A percentile compares a stretch with the other conserved stretches of the same genome.
phyloP scores from a whole-genome alignment of 30 jellyfish, hydroid and myxozoan species.

The Pelagia noctiluca region DNA sequence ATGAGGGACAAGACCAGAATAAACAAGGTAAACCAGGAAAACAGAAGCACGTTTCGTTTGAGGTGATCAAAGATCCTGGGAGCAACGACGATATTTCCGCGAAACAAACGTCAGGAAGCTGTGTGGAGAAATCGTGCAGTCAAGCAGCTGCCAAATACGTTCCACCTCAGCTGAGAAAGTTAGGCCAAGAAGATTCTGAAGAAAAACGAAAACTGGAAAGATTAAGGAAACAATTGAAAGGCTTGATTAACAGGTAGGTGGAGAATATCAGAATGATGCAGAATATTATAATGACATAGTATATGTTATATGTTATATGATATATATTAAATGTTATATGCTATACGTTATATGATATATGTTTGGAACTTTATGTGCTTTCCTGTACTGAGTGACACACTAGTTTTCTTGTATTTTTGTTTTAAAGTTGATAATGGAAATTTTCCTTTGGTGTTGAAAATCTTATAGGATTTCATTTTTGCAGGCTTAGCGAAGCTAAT shows the following conservation, averaged over 20 bases:
- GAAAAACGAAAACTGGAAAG: conserved; percentile 59
- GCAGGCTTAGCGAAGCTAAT: conserved; percentile 90
- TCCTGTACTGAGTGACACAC: no score
- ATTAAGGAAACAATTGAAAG: conserved; percentile 78
- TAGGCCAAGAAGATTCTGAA: conserved; percentile 8
- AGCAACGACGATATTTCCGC: no score
- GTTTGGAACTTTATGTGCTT: no score
- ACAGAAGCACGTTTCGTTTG: neutral
- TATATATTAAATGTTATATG: no score
- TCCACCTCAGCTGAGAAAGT: conserved; percentile 87
- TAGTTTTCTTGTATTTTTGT: no score
- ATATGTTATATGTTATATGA: no score
- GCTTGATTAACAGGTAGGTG: conserved; percentile 76
- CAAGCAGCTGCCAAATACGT: conserved; percentile 49
- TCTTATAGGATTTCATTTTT: neutral
- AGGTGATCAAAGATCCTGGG: no score
- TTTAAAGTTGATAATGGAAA: neutral
- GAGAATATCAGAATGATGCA: no score
- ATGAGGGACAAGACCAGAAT: neutral
- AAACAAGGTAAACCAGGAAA: neutral
- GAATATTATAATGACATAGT: no score
- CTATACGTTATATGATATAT: no score
- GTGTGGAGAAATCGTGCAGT: neutral
- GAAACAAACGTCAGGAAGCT: neutral
- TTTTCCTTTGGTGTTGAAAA: neutral